phyloP scores from a whole-genome alignment of 2,888 invertebrate genomes.

The Ferdinandea cuprea region DNA sequence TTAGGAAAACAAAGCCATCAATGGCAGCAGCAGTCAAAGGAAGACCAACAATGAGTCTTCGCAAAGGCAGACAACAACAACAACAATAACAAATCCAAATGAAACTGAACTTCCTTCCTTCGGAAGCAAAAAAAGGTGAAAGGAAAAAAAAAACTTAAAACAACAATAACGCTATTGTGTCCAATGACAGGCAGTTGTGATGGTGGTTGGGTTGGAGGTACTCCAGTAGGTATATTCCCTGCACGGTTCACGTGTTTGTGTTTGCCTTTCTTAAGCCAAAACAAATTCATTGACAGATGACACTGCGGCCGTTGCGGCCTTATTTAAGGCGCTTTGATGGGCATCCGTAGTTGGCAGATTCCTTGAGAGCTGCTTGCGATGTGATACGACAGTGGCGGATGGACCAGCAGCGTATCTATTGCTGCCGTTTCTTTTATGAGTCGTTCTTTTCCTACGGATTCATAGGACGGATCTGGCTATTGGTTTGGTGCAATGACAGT shows the following conservation, averaged over 20 bases:
- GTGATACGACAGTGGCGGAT: slow-evolving; percentile 43
- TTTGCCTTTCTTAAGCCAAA: slow-evolving; percentile 57
- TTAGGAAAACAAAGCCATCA: slow-evolving; percentile 70
- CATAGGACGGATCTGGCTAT: no score
- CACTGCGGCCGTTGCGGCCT: slow-evolving; percentile 64
- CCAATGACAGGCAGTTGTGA: slow-evolving; percentile 40
- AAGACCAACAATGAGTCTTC: slow-evolving; percentile 36
- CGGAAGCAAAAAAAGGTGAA: slow-evolving; percentile 4
- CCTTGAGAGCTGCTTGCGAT: slow-evolving; percentile 47
- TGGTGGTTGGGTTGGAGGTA: slow-evolving; percentile 45
- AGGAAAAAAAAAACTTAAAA: slow-evolving; percentile 30
- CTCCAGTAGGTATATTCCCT: slow-evolving; percentile 5
- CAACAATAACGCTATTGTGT: slow-evolving; percentile 68
- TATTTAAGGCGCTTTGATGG: slow-evolving; percentile 70
- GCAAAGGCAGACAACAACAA: slow-evolving; percentile 3
- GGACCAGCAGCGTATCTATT: slow-evolving; percentile 45
- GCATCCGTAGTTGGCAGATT: slow-evolving; percentile 65
- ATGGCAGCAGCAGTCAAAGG: slow-evolving; percentile 28
- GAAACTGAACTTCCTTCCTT: slow-evolving; percentile 40
- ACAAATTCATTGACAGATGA: slow-evolving; percentile 71
- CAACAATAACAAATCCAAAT: slow-evolving; percentile 36
- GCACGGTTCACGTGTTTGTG: slow-evolving; percentile 42
- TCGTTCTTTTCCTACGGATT: slow-evolving; percentile 38
- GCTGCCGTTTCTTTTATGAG: slow-evolving; percentile 48
- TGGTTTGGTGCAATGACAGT: no score